These are phyloP conservation scores for Cistogaster globosa DNA, from an alignment of 2,888 invertebrate genomes.

Conservation along the genomic window DNA sequence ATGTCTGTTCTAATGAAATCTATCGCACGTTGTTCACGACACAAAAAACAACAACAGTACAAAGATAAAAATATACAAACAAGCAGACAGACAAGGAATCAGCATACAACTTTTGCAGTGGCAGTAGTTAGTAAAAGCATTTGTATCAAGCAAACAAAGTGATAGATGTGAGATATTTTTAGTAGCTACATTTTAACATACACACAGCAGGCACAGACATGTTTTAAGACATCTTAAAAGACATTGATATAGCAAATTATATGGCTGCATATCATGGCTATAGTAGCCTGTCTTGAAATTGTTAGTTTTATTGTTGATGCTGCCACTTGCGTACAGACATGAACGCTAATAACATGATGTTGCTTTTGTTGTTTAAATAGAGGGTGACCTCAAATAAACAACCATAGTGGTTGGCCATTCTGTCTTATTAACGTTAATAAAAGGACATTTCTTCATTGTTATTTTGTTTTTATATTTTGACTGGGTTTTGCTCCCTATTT, in stretches of 20 bases:
- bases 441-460: slow-evolving; percentile 68
- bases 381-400: slow-evolving; percentile 73
- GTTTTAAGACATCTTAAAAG: slow-evolving; percentile 66
- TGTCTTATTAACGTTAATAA: slow-evolving; percentile 75
- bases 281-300: slow-evolving; percentile 45
- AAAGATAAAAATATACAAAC: slow-evolving; percentile 2
- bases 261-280: slow-evolving; percentile 66
- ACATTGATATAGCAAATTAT: slow-evolving; percentile 71
- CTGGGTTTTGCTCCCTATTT: neutral
- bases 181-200: slow-evolving; percentile 7
- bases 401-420: slow-evolving; percentile 72
- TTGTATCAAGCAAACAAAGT: slow-evolving; percentile 29
- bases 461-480: slow-evolving; percentile 21
- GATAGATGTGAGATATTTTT: slow-evolving; percentile 34
- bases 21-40: slow-evolving; percentile 71
- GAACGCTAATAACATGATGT: slow-evolving; percentile 24
- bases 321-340: slow-evolving; percentile 16
- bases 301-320: slow-evolving; percentile 41
- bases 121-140: slow-evolving; percentile 20
- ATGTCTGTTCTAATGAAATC: slow-evolving; percentile 72
- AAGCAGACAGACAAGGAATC: slow-evolving; percentile 7
- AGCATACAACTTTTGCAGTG: neutral
- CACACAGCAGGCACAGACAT: slow-evolving; percentile 50
- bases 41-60: slow-evolving; percentile 62
- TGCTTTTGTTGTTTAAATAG: slow-evolving; percentile 26